Evolutionary conservation across 2,113 vertebrate species (phyloP).

Genomic region (Platichthys stellatus): DNA sequence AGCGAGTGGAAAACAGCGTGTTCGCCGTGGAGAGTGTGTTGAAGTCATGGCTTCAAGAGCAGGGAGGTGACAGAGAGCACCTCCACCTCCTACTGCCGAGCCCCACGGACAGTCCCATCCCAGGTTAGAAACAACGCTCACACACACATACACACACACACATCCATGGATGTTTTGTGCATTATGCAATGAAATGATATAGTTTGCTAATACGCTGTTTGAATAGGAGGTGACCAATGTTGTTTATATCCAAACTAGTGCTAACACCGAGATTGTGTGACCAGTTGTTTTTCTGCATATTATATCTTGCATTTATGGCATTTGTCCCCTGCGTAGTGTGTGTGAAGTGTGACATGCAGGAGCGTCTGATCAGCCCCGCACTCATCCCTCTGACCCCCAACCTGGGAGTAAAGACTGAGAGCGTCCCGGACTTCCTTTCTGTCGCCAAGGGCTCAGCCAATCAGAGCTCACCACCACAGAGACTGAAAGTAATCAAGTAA

Average conservation of each 20-base stretch:
- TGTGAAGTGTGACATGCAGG: constrained; percentile 94
- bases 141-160: background rate
- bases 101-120: constrained; percentile 57
- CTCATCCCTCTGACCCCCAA: constrained; percentile 81
- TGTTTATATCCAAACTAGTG: background rate
- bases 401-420: constrained; percentile 79
- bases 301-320: background rate
- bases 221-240: too few relatives aligned
- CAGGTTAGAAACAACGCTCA: constrained; percentile 37
- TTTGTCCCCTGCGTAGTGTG: constrained; percentile 79
- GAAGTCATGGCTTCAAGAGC: constrained; percentile 92
- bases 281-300: too few relatives aligned
- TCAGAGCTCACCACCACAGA: constrained; percentile 69
- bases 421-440: constrained; percentile 75
- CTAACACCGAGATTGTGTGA: background rate
- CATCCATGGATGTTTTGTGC: background rate
- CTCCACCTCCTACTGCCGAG: constrained; percentile 90
- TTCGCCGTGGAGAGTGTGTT: constrained; percentile 89
- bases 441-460: constrained; percentile 79
- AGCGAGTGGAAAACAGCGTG: constrained; percentile 84
- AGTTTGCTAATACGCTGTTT: background rate
- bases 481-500: constrained; percentile 87
- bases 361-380: constrained; percentile 89
- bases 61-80: constrained; percentile 87
- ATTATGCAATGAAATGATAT: background rate